These are phyloP conservation scores for Ardeotis arabs DNA, from an alignment of 2,113 vertebrate genomes.

Conservation along the genomic window DNA sequence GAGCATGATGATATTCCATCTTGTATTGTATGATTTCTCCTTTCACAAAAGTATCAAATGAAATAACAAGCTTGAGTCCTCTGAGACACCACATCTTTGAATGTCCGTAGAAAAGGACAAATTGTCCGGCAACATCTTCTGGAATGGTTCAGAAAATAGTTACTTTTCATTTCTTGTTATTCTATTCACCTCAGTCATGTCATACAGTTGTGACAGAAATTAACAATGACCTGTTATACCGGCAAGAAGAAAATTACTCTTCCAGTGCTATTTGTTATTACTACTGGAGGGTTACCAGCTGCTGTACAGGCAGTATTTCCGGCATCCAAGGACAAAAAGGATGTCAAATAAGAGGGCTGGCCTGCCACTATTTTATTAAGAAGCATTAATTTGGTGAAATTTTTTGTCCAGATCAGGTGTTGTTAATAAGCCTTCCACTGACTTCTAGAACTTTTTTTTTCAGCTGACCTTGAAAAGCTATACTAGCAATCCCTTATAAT, in stretches of 20 bases:
- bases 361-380: neutral
- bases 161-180: neutral
- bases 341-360: neutral
- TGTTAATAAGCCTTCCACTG: neutral
- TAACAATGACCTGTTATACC: neutral
- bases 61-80: neutral
- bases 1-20: accelerated
- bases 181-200: neutral
- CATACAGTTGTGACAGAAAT: neutral
- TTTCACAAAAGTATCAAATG: neutral
- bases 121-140: neutral
- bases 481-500: neutral
- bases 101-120: neutral
- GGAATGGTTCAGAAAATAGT: neutral
- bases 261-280: neutral
- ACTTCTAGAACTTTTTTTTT: neutral
- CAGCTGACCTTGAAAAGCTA: neutral
- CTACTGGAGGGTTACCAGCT: neutral
- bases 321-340: neutral
- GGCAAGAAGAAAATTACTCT: neutral
- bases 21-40: neutral
- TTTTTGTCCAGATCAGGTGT: neutral
- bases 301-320: neutral
- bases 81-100: neutral
- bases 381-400: neutral